phyloP scores from a whole-genome alignment of 2,113 vertebrate genomes.

The Barnardius zonarius region DNA sequence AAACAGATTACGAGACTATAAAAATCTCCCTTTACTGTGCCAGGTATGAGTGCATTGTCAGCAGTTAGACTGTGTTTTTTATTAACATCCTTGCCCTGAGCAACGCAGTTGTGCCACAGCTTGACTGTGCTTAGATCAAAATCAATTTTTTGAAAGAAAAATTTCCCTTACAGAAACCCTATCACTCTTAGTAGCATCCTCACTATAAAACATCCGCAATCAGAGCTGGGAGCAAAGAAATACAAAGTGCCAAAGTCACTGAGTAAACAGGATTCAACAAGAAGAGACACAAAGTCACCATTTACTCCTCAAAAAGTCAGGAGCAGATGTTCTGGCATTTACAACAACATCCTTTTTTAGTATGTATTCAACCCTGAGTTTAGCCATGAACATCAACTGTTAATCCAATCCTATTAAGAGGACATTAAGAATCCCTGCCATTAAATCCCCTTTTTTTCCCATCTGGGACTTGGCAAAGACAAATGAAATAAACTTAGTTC shows the following conservation, averaged over 20 bases:
- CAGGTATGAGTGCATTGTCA: background rate
- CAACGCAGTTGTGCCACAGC: background rate
- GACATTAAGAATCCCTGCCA: background rate
- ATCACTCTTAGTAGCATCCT: background rate
- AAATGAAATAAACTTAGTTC: background rate
- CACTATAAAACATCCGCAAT: background rate
- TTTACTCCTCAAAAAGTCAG: constrained; percentile 22
- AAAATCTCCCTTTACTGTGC: background rate
- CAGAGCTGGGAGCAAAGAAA: background rate
- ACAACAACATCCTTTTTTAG: constrained; percentile 7
- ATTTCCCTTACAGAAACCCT: background rate
- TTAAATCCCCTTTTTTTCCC: background rate
- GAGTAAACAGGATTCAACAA: constrained; percentile 7
- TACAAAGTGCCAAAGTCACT: background rate
- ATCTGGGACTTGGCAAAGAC: background rate
- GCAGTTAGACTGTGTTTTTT: background rate
- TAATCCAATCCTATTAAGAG: background rate
- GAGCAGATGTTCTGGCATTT: constrained; percentile 13
- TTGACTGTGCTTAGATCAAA: background rate
- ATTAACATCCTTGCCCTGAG: background rate
- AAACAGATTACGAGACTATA: background rate
- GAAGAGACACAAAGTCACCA: constrained; percentile 21
- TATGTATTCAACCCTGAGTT: background rate
- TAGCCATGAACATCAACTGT: background rate
- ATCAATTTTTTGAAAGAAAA: background rate